Base-by-base conservation (phyloP, 2,113 vertebrate species). In the Pantherophis guttatus region DNA sequence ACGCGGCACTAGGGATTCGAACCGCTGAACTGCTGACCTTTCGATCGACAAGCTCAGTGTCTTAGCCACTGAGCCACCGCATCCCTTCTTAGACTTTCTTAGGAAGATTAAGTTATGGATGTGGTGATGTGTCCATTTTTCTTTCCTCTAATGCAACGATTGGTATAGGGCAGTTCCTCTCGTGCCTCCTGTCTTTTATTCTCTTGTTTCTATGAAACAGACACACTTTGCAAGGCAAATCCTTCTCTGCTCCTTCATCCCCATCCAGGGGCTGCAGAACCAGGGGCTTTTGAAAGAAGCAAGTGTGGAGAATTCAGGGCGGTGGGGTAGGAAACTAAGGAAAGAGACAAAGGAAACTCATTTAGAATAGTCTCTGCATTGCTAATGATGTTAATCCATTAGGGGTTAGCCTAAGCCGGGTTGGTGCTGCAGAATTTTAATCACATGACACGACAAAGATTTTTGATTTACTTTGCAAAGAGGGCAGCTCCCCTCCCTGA, bases 361-460 rank as follows among this genome's bases (percentile, higher is more conserved):
- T 86, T 29, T 93, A 89, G 87, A 91, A 86, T 13, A 33, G 1
- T 1, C 91, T 89, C 48, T 0, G 9, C 50, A n/a, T 70, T 5
- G 1, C 92, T 92, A 94, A 89, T 90, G 92, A 87, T 93, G 90
- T 90, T 92, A 55, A 17, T 70, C n/a, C 12, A 33, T 26, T 3
- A 21, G 92, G 88, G 70, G 24, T 24, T 58, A 58, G 89, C 90
- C 91, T 11, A 0, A 85, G 86, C 58, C 86, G 58, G 0, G 6
- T 52, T 59, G 6, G 23, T 0, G n/a, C 65, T 94, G 50, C 59
- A 17, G 89, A 52, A 70, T 7, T 54, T 6, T 59, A 89, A 59
- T 50, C 1, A 0, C 0, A 9, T 39, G 0, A 23, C 2, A 39
- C 3, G 17, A 65, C 17, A 87, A 53, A 87, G 21, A n/a, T 53